Conservation (phyloP, 2,888 invertebrate genomes). For the Pantelozetes paolii region DNA sequence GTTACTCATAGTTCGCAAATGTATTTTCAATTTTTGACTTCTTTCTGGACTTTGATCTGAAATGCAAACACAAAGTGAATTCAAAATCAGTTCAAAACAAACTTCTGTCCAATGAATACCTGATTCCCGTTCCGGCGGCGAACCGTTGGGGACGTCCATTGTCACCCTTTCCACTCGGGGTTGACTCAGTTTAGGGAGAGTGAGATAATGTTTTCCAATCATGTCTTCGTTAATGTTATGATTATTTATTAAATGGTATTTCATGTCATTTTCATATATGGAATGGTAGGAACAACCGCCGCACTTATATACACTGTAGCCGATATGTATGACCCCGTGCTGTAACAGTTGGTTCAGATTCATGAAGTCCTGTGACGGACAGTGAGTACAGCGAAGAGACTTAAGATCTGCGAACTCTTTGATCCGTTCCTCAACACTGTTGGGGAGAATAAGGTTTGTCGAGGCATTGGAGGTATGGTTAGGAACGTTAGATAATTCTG, state of each 20-base stretch:
- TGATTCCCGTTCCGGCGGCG: neutral
- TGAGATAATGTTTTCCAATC: constrained; percentile 29
- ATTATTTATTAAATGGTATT: constrained; percentile 28
- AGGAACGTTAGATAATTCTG: constrained; percentile 5
- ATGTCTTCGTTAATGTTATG: constrained; percentile 31
- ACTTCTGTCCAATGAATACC: neutral
- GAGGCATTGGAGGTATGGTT: neutral
- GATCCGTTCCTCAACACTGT: constrained; percentile 25
- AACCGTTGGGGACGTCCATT: neutral
- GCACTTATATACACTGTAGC: constrained; percentile 71
- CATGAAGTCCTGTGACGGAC: constrained; percentile 52
- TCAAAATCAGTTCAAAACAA: neutral
- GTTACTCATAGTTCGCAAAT: constrained; percentile 32
- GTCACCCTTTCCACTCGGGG: neutral
- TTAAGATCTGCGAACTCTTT: constrained; percentile 28
- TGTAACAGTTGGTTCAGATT: constrained; percentile 58
- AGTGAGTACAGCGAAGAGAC: constrained; percentile 26
- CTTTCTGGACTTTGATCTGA: constrained; percentile 11
- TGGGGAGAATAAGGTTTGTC: constrained; percentile 14
- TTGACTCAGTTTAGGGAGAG: constrained; percentile 17
- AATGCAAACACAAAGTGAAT: neutral
- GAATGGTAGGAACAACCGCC: constrained; percentile 59
- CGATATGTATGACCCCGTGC: constrained; percentile 65
- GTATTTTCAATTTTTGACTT: constrained; percentile 25
- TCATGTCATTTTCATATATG: constrained; percentile 32